Base-by-base conservation (phyloP, 2,888 invertebrate genomes). In the Protonemura montana region DNA sequence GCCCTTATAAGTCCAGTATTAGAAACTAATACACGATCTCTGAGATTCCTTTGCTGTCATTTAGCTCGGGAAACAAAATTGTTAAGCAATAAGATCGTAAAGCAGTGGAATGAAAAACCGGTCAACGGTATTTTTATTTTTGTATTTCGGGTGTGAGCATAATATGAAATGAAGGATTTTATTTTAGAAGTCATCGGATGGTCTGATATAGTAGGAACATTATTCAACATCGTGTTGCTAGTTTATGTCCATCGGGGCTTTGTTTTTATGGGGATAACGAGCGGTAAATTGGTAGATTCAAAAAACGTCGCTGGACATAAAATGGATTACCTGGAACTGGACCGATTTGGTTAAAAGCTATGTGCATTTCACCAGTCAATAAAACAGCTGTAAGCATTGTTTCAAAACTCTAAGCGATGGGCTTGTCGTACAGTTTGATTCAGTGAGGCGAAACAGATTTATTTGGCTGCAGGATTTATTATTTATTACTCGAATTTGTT, bases 1-100 rank as follows among this genome's bases (percentile, higher is more conserved):
- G 26, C 28, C 78, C 78, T 78, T 78, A 78, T 78, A 78, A 21
- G 78, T 78, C 27, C 78, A 78, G n/a, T 78, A 78, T 26, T 78
- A 16, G 78, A 78, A 78, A 78, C 78, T 78, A 78, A 21, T 78
- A 27, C 28, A 78, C 6, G 26, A 26, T 78, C 78, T 28, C n/a
- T 25, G 13, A 78, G 27, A 28, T 27, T 78, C 26, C 78, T 78
- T 59, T 21, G 13, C 35, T 59, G 59, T 59, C 21, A 41, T 41
- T 41, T 41, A 7, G 59, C 59, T 21, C 59, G 59, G 59, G 59
- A 59, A 59, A 10, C 59, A 59, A 59, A 59, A 59, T 59, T 59
- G 59, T 59, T 59, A 59, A 2, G 59, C 59, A 59, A 21, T 21
- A 59, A 2, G 16, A 59, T 59, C 59, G 59, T 59, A 21, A 59